These are phyloP conservation scores for Phortica variegata DNA, from an alignment of 1,140 invertebrate genomes.

Conservation along the genomic window DNA sequence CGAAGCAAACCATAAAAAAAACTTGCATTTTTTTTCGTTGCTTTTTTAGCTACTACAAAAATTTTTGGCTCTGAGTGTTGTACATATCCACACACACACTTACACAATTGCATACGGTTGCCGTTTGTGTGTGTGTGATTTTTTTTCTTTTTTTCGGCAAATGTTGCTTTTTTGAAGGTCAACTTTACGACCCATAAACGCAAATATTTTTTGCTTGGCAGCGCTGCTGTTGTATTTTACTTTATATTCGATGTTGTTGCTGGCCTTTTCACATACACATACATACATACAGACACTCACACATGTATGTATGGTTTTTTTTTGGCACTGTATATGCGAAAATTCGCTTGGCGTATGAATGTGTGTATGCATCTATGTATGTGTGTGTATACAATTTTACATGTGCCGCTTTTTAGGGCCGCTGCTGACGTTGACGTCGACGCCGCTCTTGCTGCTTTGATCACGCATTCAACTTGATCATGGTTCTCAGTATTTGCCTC, in stretches of 20 bases:
- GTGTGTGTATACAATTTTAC: constrained; percentile 49
- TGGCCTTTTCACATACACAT: constrained; percentile 23
- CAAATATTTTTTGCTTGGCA: constrained; percentile 26
- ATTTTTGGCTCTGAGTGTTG: not conserved
- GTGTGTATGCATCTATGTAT: constrained; percentile 44
- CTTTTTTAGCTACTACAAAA: constrained; percentile 6
- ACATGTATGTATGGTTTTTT: constrained; percentile 5
- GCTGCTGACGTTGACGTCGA: constrained; percentile 18
- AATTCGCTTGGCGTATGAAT: constrained; percentile 17
- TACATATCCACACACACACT: not conserved
- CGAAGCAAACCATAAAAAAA: constrained; percentile 42
- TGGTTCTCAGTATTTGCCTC: constrained; percentile 40
- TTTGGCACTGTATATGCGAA: too few species aligned
- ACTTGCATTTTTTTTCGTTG: constrained; percentile 48
- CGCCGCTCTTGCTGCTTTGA: constrained; percentile 33
- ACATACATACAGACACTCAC: not conserved
- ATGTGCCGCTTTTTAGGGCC: constrained; percentile 49
- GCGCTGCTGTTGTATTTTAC: too few species aligned
- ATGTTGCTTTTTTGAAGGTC: constrained; percentile 55
- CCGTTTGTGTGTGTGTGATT: constrained; percentile 17
- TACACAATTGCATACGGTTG: not conserved
- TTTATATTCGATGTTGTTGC: constrained; percentile 34
- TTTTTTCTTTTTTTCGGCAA: constrained; percentile 43
- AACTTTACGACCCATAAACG: constrained; percentile 57
- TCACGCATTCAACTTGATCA: constrained; percentile 23